Evolutionary conservation across 1,140 invertebrate genomes (phyloP).

Genomic region (Drosophila novamexicana): DNA sequence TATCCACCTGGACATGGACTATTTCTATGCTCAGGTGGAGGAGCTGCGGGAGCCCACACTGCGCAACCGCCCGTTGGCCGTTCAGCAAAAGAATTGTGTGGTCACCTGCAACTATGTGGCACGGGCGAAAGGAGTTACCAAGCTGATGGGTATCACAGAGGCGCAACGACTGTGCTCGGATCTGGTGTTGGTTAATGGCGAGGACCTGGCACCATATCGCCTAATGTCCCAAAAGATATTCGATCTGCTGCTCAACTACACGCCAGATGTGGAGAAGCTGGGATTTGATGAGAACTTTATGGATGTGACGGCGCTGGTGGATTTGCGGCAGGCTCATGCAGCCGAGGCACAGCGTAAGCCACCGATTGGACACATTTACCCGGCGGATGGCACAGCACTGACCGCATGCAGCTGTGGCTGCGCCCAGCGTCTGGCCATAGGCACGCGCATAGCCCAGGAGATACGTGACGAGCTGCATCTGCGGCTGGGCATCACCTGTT

Average conservation of each 20-base stretch:
- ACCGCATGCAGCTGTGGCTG: slow-evolving; percentile 90
- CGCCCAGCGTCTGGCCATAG: slow-evolving; percentile 87
- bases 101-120: slow-evolving; percentile 93
- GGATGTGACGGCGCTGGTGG: slow-evolving; percentile 89
- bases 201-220: slow-evolving; percentile 91
- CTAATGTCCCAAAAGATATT: slow-evolving; percentile 89
- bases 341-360: slow-evolving; percentile 72
- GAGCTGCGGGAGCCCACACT: slow-evolving; percentile 89
- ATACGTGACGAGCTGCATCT: slow-evolving; percentile 88
- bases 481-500: slow-evolving; percentile 90
- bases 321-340: slow-evolving; percentile 82
- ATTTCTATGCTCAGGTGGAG: slow-evolving; percentile 94
- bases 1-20: slow-evolving; percentile 91
- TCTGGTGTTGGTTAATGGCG: slow-evolving; percentile 89
- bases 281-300: slow-evolving; percentile 93
- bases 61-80: slow-evolving; percentile 88
- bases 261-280: slow-evolving; percentile 89
- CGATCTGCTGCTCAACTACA: slow-evolving; percentile 88
- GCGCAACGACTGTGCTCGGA: slow-evolving; percentile 89
- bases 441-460: slow-evolving; percentile 89
- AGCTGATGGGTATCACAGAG: slow-evolving; percentile 90
- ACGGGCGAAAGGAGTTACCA: slow-evolving; percentile 88
- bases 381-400: slow-evolving; percentile 81
- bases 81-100: slow-evolving; percentile 92
- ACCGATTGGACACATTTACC: slow-evolving; percentile 86